Evolutionary conservation across 2,797 vertebrate genomes (phyloP), one percentile per base, ranked within the genome.

Genomic region (Mus minutoides): DNA sequence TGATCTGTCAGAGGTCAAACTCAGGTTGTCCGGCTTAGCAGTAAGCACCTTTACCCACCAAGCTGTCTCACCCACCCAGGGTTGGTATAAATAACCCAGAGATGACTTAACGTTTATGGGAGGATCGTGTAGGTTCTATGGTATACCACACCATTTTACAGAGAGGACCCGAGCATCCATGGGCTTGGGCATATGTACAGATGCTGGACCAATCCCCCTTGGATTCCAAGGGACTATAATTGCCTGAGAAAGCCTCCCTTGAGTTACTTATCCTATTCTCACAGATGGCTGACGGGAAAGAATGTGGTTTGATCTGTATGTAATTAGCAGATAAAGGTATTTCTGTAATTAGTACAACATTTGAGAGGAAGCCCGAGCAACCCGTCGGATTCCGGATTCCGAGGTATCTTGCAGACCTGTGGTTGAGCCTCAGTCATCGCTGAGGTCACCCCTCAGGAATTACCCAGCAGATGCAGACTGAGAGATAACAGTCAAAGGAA

Each of bases 371-470:
- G 11, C 60, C 49, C 19, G 56, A 52, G 24, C 4, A 69, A 69
- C 58, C 43, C 60, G 21, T 73, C 49, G n/a, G 60, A 60, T 22
- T n/a, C 11, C 16, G 67, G 75, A n/a, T n/a, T n/a, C n/a, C 52
- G 49, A 14, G 29, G 40, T 85, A 60, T 71, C 19, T 37, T 16
- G 26, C 19, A 84, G 78, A 71, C n/a, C 37, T 67, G 31, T 82
- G 64, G 34, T n/a, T 49, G 40, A 67, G 22, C 71, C 82, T 75
- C 49, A 60, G 89, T 80, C 34, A 6, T 0, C 4, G n/a, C 62
- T 83, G 71, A 49, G 21, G 62, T 80, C 49, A 26, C n/a, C 43
- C 31, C 31, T 75, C 80, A 90, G 88, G 88, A 93, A 82, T 91
- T 40, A 34, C 69, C 86, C 31, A 9, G 79, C 52, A 94, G 92